These are phyloP conservation scores for Trinorchestia longiramus DNA, from an alignment of 1,140 invertebrate genomes.

Conservation along the genomic window DNA sequence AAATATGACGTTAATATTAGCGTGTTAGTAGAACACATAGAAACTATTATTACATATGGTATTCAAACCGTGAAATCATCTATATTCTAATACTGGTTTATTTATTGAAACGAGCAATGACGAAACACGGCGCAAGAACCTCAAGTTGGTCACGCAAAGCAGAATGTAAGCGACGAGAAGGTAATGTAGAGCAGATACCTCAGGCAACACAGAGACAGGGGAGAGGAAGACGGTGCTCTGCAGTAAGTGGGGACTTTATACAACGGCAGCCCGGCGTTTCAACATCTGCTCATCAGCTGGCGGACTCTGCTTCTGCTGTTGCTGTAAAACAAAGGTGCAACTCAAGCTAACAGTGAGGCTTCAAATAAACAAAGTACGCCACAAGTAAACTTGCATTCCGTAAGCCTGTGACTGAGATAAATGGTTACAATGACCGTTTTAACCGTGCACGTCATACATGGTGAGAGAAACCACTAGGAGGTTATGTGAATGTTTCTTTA, in stretches of 20 bases:
- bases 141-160: neutral
- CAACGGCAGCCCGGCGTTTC: neutral
- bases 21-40: neutral
- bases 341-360: neutral
- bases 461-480: neutral
- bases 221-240: neutral
- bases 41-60: neutral
- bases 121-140: neutral
- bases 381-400: neutral
- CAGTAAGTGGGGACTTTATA: neutral
- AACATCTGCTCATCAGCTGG: neutral
- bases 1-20: neutral
- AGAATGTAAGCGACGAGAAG: neutral
- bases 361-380: neutral
- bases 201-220: conserved; percentile 4
- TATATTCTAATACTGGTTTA: too few species aligned
- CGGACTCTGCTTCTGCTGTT: neutral
- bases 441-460: neutral
- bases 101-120: neutral
- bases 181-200: neutral
- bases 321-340: neutral
- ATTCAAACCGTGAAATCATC: neutral
- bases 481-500: neutral
- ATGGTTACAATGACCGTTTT: neutral
- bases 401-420: neutral